Base-by-base conservation (phyloP, 1,140 invertebrate species). In the Cryptotermes secundus region DNA sequence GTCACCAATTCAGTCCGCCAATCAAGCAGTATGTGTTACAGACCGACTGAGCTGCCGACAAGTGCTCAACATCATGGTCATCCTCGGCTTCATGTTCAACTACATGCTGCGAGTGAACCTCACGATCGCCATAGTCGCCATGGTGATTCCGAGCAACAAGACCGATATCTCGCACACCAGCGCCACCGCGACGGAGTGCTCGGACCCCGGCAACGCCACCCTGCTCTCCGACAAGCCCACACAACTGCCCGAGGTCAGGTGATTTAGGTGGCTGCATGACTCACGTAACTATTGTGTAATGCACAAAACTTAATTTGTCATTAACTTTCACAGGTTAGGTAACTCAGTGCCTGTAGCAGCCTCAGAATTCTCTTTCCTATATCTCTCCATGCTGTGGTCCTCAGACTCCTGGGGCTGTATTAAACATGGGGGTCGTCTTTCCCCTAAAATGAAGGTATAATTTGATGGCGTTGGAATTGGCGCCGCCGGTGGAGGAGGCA, bases 21-120 rank as follows among this genome's bases (percentile, higher is more conserved):
- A n/a, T n/a, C n/a, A n/a, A n/a, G n/a, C 59, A 31, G 9, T 4
- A 1, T 72, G 26, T 90, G 83, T 93, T 92, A 35, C 92, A 95
- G 95, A 92, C 88, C 89, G 91, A 82, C 89, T 96, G 88, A 93
- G 93, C 90, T 96, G 95, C 90, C 93, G 94, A 36, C 94, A 95
- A 91, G 93, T 96, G 49, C 89, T 97, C 80, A 95, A 96, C 90
- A 92, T 96, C 53, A 95, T 97, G 94, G 95, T 96, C 59, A 95
- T 96, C 84, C 89, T 96, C 49, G 96, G 96, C 83, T 96, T 96
- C 89, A 96, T 96, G 94, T 91, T 96, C 89, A 96, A 96, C 88
- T 97, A 97, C 91, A 95, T 96, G 89, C 89, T 97, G 24, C 91
- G 96, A 49, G 96, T 97, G 6, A 97, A 97, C 90, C 91, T 97